Percentiles rank a stretch among this genome's conserved stretches.
These are phyloP conservation scores for Aepyceros melampus DNA, from an alignment of 2,113 vertebrate species.

Conservation along the genomic window DNA sequence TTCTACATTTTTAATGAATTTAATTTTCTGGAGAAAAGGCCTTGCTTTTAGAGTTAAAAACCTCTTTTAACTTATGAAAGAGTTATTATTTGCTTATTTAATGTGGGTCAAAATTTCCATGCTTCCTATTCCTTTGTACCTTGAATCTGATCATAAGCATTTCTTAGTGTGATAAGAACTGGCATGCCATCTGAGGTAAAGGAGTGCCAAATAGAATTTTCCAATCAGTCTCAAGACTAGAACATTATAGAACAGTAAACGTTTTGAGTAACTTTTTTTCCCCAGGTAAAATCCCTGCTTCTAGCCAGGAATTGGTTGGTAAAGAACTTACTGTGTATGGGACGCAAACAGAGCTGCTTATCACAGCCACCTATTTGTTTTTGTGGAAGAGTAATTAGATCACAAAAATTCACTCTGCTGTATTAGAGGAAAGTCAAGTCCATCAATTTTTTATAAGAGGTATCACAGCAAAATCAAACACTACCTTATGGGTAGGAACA, in stretches of 20 bases:
- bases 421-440: not conserved
- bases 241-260: not conserved
- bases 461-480: slow-evolving; percentile 7
- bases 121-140: not conserved
- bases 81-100: not conserved
- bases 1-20: slow-evolving; percentile 35
- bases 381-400: not conserved
- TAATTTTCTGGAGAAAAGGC: not conserved
- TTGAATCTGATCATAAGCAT: not conserved
- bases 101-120: not conserved
- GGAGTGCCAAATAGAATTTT: not conserved
- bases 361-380: not conserved
- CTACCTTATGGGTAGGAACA: not conserved
- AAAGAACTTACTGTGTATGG: not conserved
- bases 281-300: not conserved
- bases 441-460: not conserved
- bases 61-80: not conserved
- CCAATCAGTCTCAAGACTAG: not conserved
- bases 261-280: not conserved
- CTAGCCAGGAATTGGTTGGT: not conserved
- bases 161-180: not conserved
- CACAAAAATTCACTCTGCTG: not conserved
- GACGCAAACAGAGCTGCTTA: not conserved
- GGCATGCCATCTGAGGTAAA: not conserved
- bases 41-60: slow-evolving; percentile 35